Percentiles rank a stretch among this genome's conserved stretches.
These are phyloP conservation scores for Lottia gigantea DNA, from an alignment of 2,888 invertebrate genomes.

Conservation along the genomic window DNA sequence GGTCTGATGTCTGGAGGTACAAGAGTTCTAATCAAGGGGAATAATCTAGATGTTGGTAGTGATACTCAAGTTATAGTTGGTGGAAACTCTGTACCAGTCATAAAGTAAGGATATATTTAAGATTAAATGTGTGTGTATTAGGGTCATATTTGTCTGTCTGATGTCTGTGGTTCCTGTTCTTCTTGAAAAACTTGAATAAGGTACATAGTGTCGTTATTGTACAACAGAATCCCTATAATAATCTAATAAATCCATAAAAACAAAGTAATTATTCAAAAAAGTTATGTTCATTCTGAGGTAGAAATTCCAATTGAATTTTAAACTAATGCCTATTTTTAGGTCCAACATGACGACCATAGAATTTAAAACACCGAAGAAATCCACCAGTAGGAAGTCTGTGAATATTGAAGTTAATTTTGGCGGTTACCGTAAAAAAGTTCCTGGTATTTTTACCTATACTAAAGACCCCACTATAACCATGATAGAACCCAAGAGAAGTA, in stretches of 20 bases:
- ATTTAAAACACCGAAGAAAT: constrained; percentile 46
- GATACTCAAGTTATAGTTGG: constrained; percentile 86
- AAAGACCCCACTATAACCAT: constrained; percentile 89
- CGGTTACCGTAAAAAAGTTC: constrained; percentile 43
- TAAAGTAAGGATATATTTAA: constrained; percentile 37
- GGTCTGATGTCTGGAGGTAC: constrained; percentile 98
- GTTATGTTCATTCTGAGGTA: too few relatives aligned
- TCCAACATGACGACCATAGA: constrained; percentile 43
- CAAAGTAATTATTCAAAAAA: too few relatives aligned
- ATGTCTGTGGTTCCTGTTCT: too few relatives aligned
- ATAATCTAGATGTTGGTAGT: constrained; percentile 91
- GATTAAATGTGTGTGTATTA: too few relatives aligned
- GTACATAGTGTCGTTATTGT: too few relatives aligned
- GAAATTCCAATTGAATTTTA: too few relatives aligned
- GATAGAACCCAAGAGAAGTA: constrained; percentile 78
- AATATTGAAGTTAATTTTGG: constrained; percentile 57
- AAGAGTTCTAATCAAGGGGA: constrained; percentile 88
- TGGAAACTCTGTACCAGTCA: constrained; percentile 47
- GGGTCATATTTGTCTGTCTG: too few relatives aligned
- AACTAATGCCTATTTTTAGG: constrained; percentile 37
- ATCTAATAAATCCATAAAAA: too few relatives aligned
- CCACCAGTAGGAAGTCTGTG: constrained; percentile 35
- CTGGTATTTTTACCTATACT: constrained; percentile 78
- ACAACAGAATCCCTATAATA: too few relatives aligned
- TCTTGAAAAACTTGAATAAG: too few relatives aligned